Evolutionary conservation across 2,797 vertebrate genomes (phyloP).

Genomic region (Pseudochirops cupreus): DNA sequence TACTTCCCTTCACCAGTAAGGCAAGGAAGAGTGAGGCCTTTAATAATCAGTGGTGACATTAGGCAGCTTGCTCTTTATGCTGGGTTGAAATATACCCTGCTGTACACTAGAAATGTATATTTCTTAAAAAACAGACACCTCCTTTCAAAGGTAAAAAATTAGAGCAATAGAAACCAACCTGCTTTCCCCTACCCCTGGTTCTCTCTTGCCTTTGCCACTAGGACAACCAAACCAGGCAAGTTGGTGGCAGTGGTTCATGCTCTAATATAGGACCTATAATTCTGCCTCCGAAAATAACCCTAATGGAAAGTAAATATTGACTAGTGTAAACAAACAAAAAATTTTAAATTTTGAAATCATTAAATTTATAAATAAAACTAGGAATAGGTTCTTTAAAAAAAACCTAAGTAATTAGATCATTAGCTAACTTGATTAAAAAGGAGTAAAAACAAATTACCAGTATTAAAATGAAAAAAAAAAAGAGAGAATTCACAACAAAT

Average conservation of each 20-base stretch:
- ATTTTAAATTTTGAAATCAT: no score
- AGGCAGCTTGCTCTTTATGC: neutral
- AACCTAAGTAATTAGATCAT: no score
- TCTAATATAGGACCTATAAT: conserved; percentile 37
- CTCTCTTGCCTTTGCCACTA: conserved; percentile 41
- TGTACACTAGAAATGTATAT: conserved; percentile 23
- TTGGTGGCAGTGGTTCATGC: neutral
- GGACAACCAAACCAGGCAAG: neutral
- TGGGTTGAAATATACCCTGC: neutral
- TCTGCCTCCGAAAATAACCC: conserved; percentile 39
- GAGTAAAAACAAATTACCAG: no score
- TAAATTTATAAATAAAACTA: no score
- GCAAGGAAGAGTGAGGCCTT: conserved; percentile 82
- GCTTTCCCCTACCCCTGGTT: conserved; percentile 22
- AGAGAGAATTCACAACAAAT: no score
- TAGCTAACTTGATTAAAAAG: no score
- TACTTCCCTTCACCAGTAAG: conserved; percentile 87
- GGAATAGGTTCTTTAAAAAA: no score
- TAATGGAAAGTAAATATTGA: conserved; percentile 8
- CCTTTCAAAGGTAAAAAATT: conserved; percentile 62
- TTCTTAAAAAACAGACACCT: conserved; percentile 1
- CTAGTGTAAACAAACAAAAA: neutral
- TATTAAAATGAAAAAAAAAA: no score
- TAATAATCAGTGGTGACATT: conserved; percentile 64
- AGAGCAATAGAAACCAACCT: conserved; percentile 45